Evolutionary conservation across 2,113 vertebrate species (phyloP), one percentile per base, ranked within the genome.

Genomic region (Cranoglanis bouderius): DNA sequence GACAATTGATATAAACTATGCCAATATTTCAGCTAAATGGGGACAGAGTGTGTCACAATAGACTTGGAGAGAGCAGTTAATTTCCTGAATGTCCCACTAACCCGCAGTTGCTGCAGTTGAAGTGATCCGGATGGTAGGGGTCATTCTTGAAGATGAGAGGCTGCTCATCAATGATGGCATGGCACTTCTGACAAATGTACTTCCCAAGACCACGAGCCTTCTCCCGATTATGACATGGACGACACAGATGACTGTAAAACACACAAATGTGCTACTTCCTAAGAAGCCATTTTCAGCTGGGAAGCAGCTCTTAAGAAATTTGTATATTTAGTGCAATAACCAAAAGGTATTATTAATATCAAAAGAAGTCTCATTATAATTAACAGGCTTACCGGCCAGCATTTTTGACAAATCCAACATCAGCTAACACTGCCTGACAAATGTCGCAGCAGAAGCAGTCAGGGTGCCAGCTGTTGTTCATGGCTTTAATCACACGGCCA

Each of bases 401-500:
- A 57, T 99, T 99, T 95, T 99, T 99, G 91, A 99, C 98, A 94
- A 99, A 99, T 77, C 98, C 98, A 88, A 99, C 98, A 84, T 99
- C 98, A 0, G 98, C 98, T 87, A 99, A 92, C 78, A 99, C 96
- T 84, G 96, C 91, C 91, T 98, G 95, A 92, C 98, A 99, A 92
- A 99, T 96, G 92, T 99, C 97, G 91, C 98, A 99, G 95, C 97
- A 95, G 96, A 99, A 99, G 92, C 98, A 99, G 90, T 98, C 97
- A 0, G 98, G 98, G 90, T 99, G 98, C 98, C 98, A 99, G 93
- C 98, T 99, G 84, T 99, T 99, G 94, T 99, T 99, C 98, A 99
- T 99, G 92, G 98, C 98, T 95, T 99, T 99, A 95, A 99, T 99
- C 92, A 99, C 98, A 84, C 98, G 97, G 85, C 98, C 98, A 65